Evolutionary conservation across 2,113 vertebrate species (phyloP), one percentile per base, ranked within the genome.

Genomic region (Conger conger): DNA sequence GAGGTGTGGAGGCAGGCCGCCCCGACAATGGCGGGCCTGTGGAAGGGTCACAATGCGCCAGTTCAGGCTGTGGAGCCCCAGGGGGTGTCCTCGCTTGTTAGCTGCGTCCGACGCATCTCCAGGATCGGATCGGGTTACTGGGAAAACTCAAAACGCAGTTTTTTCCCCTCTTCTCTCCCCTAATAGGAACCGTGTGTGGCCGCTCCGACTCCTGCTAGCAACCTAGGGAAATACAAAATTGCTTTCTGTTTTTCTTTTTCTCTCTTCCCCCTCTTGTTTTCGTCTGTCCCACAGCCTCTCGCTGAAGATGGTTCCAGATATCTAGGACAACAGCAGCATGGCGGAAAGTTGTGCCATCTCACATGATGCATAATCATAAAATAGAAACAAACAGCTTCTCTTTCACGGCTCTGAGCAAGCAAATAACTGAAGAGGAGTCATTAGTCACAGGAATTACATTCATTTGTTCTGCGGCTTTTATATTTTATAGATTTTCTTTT

Each of bases 171-270:
- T 27, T 5, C 45, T 20, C n/a, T 20, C 54, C 35, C 30, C 50
- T 57, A 40, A 79, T 79, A n/a, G 7, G 50, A 84, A 79, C 83
- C 76, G 50, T 6, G 83, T 84, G 83, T 60, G 38, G 27, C 27
- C 11, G 37, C 18, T n/a, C 20, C 23, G 30, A 36, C 53, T 76
- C 73, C 45, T 57, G 30, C 36, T 11, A 2, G 40, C 63, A 53
- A 27, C 42, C 68, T 53, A 23, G 40, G 38, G 40, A 15, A 27
- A 11, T 17, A 78, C 16, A 27, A n/a, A n/a, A 18, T 13, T 16
- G 18, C 82, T 50, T 40, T 54, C 73, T 57, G 40, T 54, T 33
- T 40, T n/a, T 40, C 20, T 30, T 40, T 13, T 27, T 13, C 45
- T n/a, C 11, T 83, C 82, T 23, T 27, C 17, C 38, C 18, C 50